phyloP scores from a whole-genome alignment of 2,888 invertebrate genomes.

The Lutraria lutraria region DNA sequence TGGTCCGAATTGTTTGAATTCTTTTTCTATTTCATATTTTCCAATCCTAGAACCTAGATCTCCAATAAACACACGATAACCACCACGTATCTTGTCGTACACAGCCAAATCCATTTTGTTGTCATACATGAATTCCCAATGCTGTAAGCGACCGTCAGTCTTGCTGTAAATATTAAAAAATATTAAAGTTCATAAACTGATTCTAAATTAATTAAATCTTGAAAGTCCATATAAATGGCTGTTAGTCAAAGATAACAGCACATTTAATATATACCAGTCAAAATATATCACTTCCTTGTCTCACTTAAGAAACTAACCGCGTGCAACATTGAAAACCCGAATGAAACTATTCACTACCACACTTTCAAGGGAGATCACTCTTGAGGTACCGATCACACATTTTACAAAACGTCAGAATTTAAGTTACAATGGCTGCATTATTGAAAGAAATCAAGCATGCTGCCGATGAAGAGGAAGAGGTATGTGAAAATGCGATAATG shows the following conservation, averaged over 20 bases:
- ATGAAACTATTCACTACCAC: conserved; percentile 43
- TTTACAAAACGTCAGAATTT: background rate
- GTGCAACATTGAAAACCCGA: background rate
- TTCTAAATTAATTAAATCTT: background rate
- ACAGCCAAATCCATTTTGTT: conserved; percentile 68
- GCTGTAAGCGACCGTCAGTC: conserved; percentile 36
- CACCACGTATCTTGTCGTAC: conserved; percentile 75
- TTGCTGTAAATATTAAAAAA: conserved; percentile 51
- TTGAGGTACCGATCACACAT: background rate
- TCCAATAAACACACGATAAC: conserved; percentile 85
- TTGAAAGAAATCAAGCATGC: conserved; percentile 31
- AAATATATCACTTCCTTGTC: background rate
- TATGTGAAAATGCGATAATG: conserved; percentile 23
- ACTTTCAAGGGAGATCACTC: conserved; percentile 41
- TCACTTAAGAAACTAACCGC: background rate
- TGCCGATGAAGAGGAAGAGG: conserved; percentile 52
- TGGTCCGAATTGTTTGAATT: conserved; percentile 82
- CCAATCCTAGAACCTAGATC: conserved; percentile 83
- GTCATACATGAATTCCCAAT: conserved; percentile 5
- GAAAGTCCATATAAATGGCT: background rate
- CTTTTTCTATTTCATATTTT: conserved; percentile 83
- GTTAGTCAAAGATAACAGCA: background rate
- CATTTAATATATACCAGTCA: background rate
- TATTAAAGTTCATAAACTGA: background rate
- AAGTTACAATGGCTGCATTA: conserved; percentile 23